A percentile compares a stretch with the other conserved stretches of the same genome.
These are phyloP conservation scores for Acronicta psi DNA, from an alignment of 2,888 invertebrate genomes.

Conservation along the genomic window DNA sequence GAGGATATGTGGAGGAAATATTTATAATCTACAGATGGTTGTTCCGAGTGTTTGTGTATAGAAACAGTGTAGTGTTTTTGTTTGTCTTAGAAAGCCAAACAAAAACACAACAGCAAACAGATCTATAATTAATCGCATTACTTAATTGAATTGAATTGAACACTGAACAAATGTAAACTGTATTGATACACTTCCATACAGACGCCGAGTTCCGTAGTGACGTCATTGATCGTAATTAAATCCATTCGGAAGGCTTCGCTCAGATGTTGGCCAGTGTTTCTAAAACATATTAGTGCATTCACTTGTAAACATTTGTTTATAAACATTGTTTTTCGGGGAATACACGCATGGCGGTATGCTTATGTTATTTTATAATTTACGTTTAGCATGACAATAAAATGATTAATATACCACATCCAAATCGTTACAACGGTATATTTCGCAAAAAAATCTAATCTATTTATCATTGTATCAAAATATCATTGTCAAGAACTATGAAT, in stretches of 20 bases:
- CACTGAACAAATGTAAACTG: constrained; percentile 8
- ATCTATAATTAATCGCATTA: constrained; percentile 8
- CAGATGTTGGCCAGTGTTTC: constrained; percentile 3
- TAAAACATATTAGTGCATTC: constrained; percentile 2
- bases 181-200: constrained; percentile 10
- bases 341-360: too few relatives aligned
- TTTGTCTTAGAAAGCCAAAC: not conserved
- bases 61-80: too few relatives aligned
- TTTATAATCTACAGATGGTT: too few relatives aligned
- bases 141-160: constrained; percentile 7
- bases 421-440: too few relatives aligned
- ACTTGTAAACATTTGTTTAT: not conserved
- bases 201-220: constrained; percentile 2
- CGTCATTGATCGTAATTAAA: constrained; percentile 22
- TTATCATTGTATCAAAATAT: too few relatives aligned
- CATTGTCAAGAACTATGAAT: too few relatives aligned
- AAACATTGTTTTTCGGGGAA: constrained; percentile 1
- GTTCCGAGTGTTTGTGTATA: too few relatives aligned
- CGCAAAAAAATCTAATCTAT: too few relatives aligned
- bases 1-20: too few relatives aligned
- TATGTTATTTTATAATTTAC: too few relatives aligned
- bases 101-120: not conserved
- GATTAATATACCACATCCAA: too few relatives aligned
- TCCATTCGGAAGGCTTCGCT: constrained; percentile 15
- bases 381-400: too few relatives aligned